phyloP scores from a whole-genome alignment of 2,797 vertebrate genomes.

The Nyctibius grandis region DNA sequence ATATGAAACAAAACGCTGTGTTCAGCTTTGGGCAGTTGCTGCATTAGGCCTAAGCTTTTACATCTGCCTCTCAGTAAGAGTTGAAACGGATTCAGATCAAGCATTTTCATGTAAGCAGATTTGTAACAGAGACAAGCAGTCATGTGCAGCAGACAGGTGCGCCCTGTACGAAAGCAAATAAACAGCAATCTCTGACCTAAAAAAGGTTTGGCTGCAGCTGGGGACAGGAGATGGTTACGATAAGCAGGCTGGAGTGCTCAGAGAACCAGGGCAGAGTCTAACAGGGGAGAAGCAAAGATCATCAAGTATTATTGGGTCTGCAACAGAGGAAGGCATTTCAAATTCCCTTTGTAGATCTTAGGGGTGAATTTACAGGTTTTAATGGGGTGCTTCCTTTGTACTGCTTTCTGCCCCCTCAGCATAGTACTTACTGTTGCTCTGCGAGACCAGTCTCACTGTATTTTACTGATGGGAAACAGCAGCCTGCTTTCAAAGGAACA shows the following conservation, averaged over 20 bases:
- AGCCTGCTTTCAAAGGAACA: neutral
- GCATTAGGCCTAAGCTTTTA: neutral
- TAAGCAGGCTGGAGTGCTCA: neutral
- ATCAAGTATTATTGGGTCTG: neutral
- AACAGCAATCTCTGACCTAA: neutral
- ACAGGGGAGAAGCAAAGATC: neutral
- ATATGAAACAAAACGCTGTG: neutral
- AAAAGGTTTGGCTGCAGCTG: neutral
- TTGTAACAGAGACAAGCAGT: neutral
- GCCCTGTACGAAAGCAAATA: accelerated
- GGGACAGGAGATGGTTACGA: neutral
- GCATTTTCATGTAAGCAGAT: neutral
- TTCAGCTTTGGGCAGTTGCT: neutral
- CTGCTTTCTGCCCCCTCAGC: neutral
- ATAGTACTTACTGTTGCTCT: neutral
- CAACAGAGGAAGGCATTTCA: neutral
- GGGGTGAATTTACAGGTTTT: neutral
- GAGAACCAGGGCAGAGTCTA: neutral
- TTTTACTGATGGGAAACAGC: neutral
- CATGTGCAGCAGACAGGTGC: neutral
- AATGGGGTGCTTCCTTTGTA: neutral
- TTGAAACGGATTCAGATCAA: neutral
- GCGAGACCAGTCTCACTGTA: neutral
- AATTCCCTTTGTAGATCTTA: neutral
- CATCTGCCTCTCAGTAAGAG: neutral